phyloP scores from a whole-genome alignment of 1,140 invertebrate species.

The Drosophila baimaii region DNA sequence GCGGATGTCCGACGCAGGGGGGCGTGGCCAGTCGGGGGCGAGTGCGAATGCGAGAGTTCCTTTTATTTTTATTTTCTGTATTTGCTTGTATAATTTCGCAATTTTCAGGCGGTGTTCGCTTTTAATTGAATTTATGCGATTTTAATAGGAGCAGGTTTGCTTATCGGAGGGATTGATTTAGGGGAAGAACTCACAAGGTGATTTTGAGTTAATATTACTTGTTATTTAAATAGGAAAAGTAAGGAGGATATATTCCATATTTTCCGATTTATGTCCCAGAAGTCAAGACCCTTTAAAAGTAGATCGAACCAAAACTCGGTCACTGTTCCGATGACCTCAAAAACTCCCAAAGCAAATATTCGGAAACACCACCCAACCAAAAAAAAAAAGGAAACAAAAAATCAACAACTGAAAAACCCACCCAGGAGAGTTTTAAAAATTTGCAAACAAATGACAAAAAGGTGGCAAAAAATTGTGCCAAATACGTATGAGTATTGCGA shows the following conservation, averaged over 20 bases:
- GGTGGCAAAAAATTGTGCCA: constrained; percentile 44
- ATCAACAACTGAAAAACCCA: constrained; percentile 16
- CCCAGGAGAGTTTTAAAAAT: constrained; percentile 44
- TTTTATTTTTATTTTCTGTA: constrained; percentile 31
- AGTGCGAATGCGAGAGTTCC: constrained; percentile 29
- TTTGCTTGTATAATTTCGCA: constrained; percentile 43
- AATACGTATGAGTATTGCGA: constrained; percentile 49
- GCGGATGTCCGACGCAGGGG: constrained; percentile 44
- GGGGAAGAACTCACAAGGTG: neutral
- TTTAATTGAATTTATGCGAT: constrained; percentile 69
- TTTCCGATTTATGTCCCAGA: neutral
- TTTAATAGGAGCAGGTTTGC: constrained; percentile 33
- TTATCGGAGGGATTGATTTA: neutral
- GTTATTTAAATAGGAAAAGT: too few relatives aligned
- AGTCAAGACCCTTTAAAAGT: neutral
- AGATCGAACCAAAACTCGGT: constrained; percentile 50
- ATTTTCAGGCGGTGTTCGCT: constrained; percentile 15
- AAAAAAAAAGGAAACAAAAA: neutral
- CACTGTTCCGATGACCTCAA: constrained; percentile 60
- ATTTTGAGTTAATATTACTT: neutral
- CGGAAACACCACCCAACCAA: constrained; percentile 15
- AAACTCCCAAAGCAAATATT: constrained; percentile 23
- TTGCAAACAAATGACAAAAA: constrained; percentile 40
- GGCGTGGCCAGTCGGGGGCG: constrained; percentile 53
- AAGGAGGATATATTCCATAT: too few relatives aligned